Evolutionary conservation across 2,797 vertebrate species (phyloP), one percentile per base, ranked within the genome.

Genomic region (Pelodytes ibericus): DNA sequence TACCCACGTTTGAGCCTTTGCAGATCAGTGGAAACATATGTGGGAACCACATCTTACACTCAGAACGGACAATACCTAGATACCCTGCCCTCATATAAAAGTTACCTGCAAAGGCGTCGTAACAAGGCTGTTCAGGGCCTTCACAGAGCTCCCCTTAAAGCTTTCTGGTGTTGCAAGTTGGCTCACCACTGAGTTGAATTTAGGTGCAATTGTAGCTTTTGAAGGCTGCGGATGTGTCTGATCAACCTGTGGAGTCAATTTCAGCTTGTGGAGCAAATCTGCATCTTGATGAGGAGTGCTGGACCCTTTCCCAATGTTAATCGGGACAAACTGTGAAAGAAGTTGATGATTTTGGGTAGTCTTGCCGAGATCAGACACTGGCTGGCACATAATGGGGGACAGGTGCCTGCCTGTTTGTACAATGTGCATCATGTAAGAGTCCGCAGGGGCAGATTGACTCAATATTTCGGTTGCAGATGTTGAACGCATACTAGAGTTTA

Each of bases 141-240:
- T 44, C 41, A 44, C 18, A 3, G 91, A 86, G 41, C 90, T 89
- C 72, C 97, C 96, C 86, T 90, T 93, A 89, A 98, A 99, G 85
- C 95, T 96, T 82, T 96, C 95, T 22, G 97, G 97, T 0, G 96
- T 96, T 74, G 94, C 94, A 80, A 99, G 89, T 0, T 93, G 86
- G 83, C 92, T 90, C 8, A 85, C 58, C 0, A 86, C 83, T 36
- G 94, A 88, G 80, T 94, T 86, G 82, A 95, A 93, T 81, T 83
- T 95, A 33, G 96, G 90, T 15, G 94, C 93, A 1, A 94, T 81
- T 51, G 88, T 80, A 33, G 92, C 89, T 85, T 95, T 97, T 83
- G 90, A 79, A 20, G 93, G 81, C 18, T 90, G 89, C 47, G 91
- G 80, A 3, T 90, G 91, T 20, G 86, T 86, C 85, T 88, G 86